Base-by-base conservation (phyloP, 2,797 vertebrate genomes). In the Oreonectes daqikongensis region DNA sequence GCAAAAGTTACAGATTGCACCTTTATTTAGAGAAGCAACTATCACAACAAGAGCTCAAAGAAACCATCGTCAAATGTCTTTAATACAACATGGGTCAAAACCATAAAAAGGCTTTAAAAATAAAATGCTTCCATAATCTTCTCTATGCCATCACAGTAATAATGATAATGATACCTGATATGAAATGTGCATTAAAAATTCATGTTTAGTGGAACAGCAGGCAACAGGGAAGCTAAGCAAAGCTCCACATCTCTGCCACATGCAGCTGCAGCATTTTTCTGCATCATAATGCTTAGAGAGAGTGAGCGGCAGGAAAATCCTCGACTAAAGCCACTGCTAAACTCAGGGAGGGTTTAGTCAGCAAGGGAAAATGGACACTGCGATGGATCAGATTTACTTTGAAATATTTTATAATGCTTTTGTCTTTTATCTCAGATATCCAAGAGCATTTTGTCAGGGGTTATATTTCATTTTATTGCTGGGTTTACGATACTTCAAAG, bases 181-280 rank as follows among this genome's bases (percentile, higher is more conserved):
- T 73, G 57, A 79, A 81, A 79, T 60, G 52, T 81, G 53, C 73
- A 75, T 84, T 35, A 81, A 79, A 77, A 75, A 81, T 81, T 81
- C 35, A 81, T 71, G 69, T 55, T 65, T 52, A 74, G 26, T 42
- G 38, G 52, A 44, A 75, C 70, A 59, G 75, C 69, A 61, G 65
- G 44, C 50, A 35, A 61, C 68, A 50, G 50, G 14, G 35, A 77
- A 77, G 73, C 63, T 73, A 32, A 42, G 53, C 28, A 75, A 72
- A 77, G 68, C 71, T 48, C 35, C 53, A 57, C 24, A 18, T 61
- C 72, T 72, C 65, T 40, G 35, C 32, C 72, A 20, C n/a, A 60
- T 30, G 63, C 53, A 71, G 66, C 60, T 57, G 65, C 77, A 53
- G 71, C 71, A 64, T 55, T 61, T 72, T 65, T 30, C 53, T 76